Base-by-base conservation (phyloP, 2,113 vertebrate genomes). In the Gnathonemus longibarbis region DNA sequence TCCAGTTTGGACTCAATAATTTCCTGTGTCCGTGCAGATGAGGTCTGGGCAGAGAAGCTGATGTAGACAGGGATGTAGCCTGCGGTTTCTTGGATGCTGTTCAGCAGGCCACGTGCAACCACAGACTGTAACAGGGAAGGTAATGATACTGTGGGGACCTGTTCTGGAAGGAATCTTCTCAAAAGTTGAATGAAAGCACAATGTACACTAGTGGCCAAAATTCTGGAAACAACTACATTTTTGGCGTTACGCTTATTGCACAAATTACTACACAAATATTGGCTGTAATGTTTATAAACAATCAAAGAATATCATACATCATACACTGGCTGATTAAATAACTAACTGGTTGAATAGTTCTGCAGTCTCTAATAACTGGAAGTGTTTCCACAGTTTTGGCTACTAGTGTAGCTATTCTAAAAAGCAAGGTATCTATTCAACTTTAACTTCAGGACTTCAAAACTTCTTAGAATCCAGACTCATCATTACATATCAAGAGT, bases 1-100 rank as follows among this genome's bases (percentile, higher is more conserved):
- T 98, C 96, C 91, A 97, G 91, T 91, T 97, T 98, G 85, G 96
- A 97, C 92, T 98, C 97, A 89, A 97, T 97, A 88, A 98, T 97
- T 92, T 98, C 96, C 92, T 98, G 96, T 3, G 96, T 97, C 77
- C 95, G 94, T 87, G 94, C 91, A 0, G 97, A 98, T 56, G 96
- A 96, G 8, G 97, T 97, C 91, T 96, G 96, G 92, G 97, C 96
- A 70, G 96, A 97, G 92, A 97, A 97, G 95, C 96, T 97, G 88
- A 97, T 95, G 93, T 96, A 97, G 92, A 97, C 88, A 1, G 96
- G 96, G 91, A 98, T 92, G 90, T 96, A 97, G 5, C 95, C 95
- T 24, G 93, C 93, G 84, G 93, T 93, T 84, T 97, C 96, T 93
- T 98, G 96, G 52, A 97, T 94, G 90, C 90, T 94, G 91, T 95